Evolutionary conservation across 2,797 vertebrate species (phyloP).

Genomic region (Fistularia tabacaria): DNA sequence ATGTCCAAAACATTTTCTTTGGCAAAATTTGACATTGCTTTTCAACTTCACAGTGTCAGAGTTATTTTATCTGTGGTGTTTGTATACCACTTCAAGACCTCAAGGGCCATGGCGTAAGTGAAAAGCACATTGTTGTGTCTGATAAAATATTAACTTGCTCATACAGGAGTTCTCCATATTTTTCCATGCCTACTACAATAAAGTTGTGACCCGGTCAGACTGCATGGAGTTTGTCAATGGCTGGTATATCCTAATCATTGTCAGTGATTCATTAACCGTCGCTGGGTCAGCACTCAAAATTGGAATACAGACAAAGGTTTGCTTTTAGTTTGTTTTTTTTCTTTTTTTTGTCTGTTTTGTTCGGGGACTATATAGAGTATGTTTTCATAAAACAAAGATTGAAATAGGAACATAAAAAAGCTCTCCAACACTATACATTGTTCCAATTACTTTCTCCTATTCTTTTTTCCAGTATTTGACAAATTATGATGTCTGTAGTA

Average conservation of each 20-base stretch:
- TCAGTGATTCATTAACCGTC: slow-evolving; percentile 86
- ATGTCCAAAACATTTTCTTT: too few relatives aligned
- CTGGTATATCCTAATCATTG: slow-evolving; percentile 91
- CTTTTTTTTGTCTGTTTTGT: background rate
- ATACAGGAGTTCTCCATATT: slow-evolving; percentile 86
- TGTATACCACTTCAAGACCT: too few relatives aligned
- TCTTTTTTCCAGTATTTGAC: slow-evolving; percentile 78
- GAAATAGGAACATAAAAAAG: background rate
- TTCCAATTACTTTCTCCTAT: too few relatives aligned
- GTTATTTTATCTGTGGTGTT: too few relatives aligned
- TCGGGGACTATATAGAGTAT: background rate
- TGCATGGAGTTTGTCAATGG: slow-evolving; percentile 93
- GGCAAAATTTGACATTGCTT: too few relatives aligned
- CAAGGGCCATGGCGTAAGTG: too few relatives aligned
- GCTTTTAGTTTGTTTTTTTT: background rate
- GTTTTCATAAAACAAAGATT: background rate
- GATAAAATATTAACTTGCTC: slow-evolving; percentile 16
- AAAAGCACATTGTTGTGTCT: too few relatives aligned
- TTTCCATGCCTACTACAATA: slow-evolving; percentile 78
- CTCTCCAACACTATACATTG: background rate
- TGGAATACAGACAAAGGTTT: slow-evolving; percentile 92
- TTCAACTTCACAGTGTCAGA: too few relatives aligned
- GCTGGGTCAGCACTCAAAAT: slow-evolving; percentile 89
- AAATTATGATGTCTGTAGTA: slow-evolving; percentile 91
- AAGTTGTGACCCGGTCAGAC: slow-evolving; percentile 81